phyloP scores from a whole-genome alignment of 2,888 invertebrate genomes.

The Latrodectus elegans region DNA sequence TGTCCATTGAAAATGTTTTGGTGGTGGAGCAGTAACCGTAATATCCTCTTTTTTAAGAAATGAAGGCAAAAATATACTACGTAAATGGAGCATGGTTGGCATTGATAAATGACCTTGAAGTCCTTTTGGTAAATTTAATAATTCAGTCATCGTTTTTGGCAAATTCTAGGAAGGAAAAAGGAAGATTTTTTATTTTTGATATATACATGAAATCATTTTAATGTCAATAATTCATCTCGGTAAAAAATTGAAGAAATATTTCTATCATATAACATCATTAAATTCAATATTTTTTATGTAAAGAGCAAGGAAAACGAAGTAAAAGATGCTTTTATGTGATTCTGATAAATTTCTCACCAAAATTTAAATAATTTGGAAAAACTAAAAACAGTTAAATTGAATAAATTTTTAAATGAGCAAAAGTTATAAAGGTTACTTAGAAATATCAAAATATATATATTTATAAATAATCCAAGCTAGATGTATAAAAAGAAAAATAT shows the following conservation, averaged over 20 bases:
- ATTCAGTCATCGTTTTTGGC: slow-evolving; percentile 21
- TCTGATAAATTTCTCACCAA: too few relatives aligned
- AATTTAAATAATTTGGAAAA: too few relatives aligned
- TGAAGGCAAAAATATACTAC: slow-evolving; percentile 45
- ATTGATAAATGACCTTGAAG: slow-evolving; percentile 15
- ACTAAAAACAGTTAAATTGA: too few relatives aligned
- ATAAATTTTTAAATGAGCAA: too few relatives aligned
- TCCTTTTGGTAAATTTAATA: slow-evolving; percentile 24
- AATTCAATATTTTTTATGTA: too few relatives aligned
- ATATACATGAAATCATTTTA: not conserved
- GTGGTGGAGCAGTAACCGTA: slow-evolving; percentile 26
- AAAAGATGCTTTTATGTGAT: not conserved
- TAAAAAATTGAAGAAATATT: not conserved
- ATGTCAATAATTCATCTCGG: not conserved
- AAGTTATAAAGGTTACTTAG: too few relatives aligned
- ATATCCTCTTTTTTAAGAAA: slow-evolving; percentile 30
- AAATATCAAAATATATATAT: too few relatives aligned
- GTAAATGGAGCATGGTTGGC: slow-evolving; percentile 58
- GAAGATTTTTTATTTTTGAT: not conserved
- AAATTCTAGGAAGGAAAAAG: slow-evolving; percentile 26
- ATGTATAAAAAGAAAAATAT: too few relatives aligned
- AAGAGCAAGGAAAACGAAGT: not conserved
- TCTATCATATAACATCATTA: too few relatives aligned
- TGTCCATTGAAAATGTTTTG: slow-evolving; percentile 57
- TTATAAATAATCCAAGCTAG: too few relatives aligned